These are phyloP conservation scores for Spilosoma lubricipeda DNA, from an alignment of 2,888 invertebrate genomes.

Conservation along the genomic window DNA sequence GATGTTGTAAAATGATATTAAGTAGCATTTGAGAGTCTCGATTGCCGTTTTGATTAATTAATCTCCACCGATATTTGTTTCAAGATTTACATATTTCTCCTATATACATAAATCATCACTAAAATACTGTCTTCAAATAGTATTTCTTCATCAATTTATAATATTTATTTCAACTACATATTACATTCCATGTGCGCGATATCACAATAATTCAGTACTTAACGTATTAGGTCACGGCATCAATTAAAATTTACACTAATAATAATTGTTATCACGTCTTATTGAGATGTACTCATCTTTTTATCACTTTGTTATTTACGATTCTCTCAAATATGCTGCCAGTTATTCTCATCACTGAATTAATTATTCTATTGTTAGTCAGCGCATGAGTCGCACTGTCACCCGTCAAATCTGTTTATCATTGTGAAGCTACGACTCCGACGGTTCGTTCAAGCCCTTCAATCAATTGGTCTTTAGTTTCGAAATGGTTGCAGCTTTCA, in stretches of 20 bases:
- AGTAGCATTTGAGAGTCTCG: slow-evolving; percentile 36
- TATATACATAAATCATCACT: not conserved
- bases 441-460: slow-evolving; percentile 63
- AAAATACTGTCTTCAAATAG: not conserved
- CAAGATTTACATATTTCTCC: not conserved
- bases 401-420: slow-evolving; percentile 82
- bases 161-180: not conserved
- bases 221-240: not conserved
- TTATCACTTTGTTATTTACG: slow-evolving; percentile 46
- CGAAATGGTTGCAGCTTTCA: slow-evolving; percentile 70
- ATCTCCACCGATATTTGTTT: slow-evolving; percentile 6
- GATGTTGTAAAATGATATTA: slow-evolving; percentile 37
- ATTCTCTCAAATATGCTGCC: slow-evolving; percentile 62
- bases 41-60: slow-evolving; percentile 26
- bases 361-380: slow-evolving; percentile 81
- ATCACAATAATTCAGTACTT: not conserved
- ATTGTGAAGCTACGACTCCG: slow-evolving; percentile 65
- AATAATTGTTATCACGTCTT: slow-evolving; percentile 32
- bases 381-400: slow-evolving; percentile 72
- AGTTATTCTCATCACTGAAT: slow-evolving; percentile 75
- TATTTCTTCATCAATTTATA: not conserved
- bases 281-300: slow-evolving; percentile 45
- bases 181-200: not conserved
- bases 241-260: slow-evolving; percentile 20
- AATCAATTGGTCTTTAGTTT: slow-evolving; percentile 76